A percentile compares a stretch with the other conserved stretches of the same genome.
These are phyloP conservation scores for Cuculus canorus DNA, from an alignment of 2,797 vertebrate genomes.

Conservation along the genomic window DNA sequence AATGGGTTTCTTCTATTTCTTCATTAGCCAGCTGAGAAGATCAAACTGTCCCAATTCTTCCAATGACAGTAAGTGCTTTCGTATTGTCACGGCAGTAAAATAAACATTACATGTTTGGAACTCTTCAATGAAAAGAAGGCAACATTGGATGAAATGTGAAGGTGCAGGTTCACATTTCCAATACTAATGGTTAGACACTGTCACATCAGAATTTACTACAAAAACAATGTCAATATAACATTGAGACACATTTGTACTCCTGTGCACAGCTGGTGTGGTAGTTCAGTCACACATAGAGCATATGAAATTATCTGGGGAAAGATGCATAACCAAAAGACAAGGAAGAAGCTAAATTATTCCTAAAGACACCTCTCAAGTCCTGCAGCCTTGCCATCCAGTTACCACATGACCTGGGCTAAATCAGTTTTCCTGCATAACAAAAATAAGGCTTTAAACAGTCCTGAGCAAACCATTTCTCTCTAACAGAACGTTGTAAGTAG, in stretches of 20 bases:
- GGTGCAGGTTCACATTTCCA: background rate
- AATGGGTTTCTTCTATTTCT: background rate
- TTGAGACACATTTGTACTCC: background rate
- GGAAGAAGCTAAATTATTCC: background rate
- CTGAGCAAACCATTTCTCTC: background rate
- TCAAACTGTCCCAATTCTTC: background rate
- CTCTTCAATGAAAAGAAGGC: background rate
- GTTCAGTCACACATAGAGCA: background rate
- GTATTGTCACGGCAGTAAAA: background rate
- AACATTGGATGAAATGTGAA: background rate
- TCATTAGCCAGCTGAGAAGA: background rate
- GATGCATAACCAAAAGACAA: background rate
- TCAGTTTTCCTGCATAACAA: background rate
- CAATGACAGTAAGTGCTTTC: background rate
- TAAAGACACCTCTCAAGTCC: background rate
- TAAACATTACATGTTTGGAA: background rate
- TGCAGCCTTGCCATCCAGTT: background rate
- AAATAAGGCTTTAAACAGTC: background rate
- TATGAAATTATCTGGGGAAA: background rate
- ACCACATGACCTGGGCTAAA: background rate
- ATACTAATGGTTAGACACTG: rapidly evolving
- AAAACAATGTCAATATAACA: background rate
- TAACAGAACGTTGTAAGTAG: background rate
- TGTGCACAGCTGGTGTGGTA: background rate
- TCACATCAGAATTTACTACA: background rate